Base-by-base conservation (phyloP, 2,888 invertebrate genomes). In the Cynaeus angustus region DNA sequence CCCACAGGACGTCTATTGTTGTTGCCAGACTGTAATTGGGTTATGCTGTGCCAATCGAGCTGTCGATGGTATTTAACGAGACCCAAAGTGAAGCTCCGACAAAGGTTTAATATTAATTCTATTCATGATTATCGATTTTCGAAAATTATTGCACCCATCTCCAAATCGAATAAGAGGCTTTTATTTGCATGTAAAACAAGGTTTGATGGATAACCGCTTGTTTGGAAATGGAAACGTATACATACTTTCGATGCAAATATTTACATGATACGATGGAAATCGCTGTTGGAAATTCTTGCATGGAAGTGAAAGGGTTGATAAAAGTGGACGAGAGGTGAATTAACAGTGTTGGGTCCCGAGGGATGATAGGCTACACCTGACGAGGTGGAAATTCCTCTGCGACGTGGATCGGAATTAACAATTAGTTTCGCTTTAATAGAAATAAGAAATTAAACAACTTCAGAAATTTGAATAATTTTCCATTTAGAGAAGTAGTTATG, bases 61-160 rank as follows among this genome's bases (percentile, higher is more conserved):
- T 64, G 64, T 53, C 64, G 41, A 64, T 64, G 64, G 53, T 45
- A 64, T 52, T 64, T 64, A 64, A 64, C 53, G 53, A 53, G 41
- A 16, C 53, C 53, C 53, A 53, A 52, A 59, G 43, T 43, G 56
- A 13, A 43, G 10, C 65, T 65, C 28, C 5, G 16, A 33, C 37
- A 37, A 7, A 30, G 53, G n/a, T 37, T 13, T 13, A n/a, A 37
- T 53, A 37, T 37, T 53, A 53, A 53, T 53, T 37, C 14, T 53
- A 53, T 53, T 53, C 33, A 33, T 53, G 33, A 33, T 33, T 53
- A 33, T 33, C 37, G 53, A 53, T 33, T 12, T 6, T 3, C 48
- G 7, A 21, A 50, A 50, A 50, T 46, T 21, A 46, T 16, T 13
- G n/a, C 10, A 9, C 5, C 16, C 13, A 16, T 46, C 46, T 50